These are phyloP conservation scores for Hermatobates lingyangjiaoensis DNA, from an alignment of 1,140 invertebrate genomes.

Conservation along the genomic window DNA sequence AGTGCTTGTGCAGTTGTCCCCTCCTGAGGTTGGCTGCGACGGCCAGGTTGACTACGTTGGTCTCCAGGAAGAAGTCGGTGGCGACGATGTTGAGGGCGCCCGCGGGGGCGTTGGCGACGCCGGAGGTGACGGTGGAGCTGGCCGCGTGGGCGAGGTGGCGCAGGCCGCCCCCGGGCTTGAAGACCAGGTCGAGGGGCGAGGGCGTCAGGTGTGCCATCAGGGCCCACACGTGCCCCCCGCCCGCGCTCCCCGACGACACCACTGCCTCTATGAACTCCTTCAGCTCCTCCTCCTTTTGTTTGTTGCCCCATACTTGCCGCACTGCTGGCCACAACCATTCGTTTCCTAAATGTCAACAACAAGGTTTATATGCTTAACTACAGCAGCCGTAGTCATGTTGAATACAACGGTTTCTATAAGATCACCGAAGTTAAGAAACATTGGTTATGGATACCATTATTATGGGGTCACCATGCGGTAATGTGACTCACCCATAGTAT, in stretches of 20 bases:
- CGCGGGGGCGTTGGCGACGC: slow-evolving; percentile 36
- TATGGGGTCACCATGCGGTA: too few species aligned
- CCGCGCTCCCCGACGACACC: slow-evolving; percentile 22
- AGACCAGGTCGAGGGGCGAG: slow-evolving; percentile 41
- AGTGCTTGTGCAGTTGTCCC: slow-evolving; percentile 4
- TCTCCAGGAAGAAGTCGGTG: slow-evolving; percentile 58
- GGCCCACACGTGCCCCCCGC: slow-evolving; percentile 37
- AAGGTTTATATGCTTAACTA: not conserved
- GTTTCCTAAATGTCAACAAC: slow-evolving; percentile 29
- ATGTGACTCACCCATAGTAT: too few species aligned
- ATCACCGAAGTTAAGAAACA: too few species aligned
- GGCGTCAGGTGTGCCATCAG: slow-evolving; percentile 68
- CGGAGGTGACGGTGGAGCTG: slow-evolving; percentile 43
- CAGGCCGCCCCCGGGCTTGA: slow-evolving; percentile 36
- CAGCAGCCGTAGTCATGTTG: too few species aligned
- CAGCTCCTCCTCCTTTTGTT: slow-evolving; percentile 29
- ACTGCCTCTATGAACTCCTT: slow-evolving; percentile 32
- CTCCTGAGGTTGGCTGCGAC: slow-evolving; percentile 14
- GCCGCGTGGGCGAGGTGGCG: slow-evolving; percentile 45
- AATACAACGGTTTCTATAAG: too few species aligned
- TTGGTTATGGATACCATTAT: too few species aligned
- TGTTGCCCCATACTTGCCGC: slow-evolving; percentile 47
- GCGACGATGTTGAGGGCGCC: slow-evolving; percentile 49
- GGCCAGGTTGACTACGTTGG: slow-evolving; percentile 48
- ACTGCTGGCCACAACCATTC: slow-evolving; percentile 51